Evolutionary conservation across 2,113 vertebrate species (phyloP).

Genomic region (Himantopus leucocephalus): DNA sequence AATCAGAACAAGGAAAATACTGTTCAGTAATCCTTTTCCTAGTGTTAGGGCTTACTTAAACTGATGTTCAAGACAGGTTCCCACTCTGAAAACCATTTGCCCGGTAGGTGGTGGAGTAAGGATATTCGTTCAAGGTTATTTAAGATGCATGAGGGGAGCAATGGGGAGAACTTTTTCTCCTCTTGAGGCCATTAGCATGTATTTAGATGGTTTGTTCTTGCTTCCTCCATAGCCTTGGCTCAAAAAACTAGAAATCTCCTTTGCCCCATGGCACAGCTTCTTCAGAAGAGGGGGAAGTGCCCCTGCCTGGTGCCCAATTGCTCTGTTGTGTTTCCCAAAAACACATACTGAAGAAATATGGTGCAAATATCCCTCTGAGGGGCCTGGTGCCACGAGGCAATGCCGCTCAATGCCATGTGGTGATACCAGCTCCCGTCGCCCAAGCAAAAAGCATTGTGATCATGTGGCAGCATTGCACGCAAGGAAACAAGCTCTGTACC

Average conservation of each 20-base stretch:
- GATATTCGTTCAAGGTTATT: neutral
- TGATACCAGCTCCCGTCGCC: neutral
- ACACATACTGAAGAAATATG: neutral
- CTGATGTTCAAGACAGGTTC: neutral
- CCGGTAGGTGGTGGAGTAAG: neutral
- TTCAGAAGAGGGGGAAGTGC: neutral
- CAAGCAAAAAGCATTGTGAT: rapidly evolving
- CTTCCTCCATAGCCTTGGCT: neutral
- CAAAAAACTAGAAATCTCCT: neutral
- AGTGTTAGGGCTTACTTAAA: neutral
- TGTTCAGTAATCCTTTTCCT: neutral
- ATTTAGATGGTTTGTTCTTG: neutral
- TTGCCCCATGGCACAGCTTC: neutral
- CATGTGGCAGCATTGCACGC: rapidly evolving
- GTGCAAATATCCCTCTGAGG: neutral
- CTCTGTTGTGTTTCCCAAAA: neutral
- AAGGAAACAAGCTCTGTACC: neutral
- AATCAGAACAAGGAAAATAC: neutral
- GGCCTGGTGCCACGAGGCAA: neutral
- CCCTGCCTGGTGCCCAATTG: neutral
- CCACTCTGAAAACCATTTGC: neutral
- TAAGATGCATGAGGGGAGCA: neutral
- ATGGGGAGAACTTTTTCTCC: neutral
- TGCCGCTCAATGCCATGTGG: neutral
- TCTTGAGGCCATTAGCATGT: neutral